These are phyloP conservation scores for Eleginops maclovinus DNA, from an alignment of 2,113 vertebrate species.

Conservation along the genomic window DNA sequence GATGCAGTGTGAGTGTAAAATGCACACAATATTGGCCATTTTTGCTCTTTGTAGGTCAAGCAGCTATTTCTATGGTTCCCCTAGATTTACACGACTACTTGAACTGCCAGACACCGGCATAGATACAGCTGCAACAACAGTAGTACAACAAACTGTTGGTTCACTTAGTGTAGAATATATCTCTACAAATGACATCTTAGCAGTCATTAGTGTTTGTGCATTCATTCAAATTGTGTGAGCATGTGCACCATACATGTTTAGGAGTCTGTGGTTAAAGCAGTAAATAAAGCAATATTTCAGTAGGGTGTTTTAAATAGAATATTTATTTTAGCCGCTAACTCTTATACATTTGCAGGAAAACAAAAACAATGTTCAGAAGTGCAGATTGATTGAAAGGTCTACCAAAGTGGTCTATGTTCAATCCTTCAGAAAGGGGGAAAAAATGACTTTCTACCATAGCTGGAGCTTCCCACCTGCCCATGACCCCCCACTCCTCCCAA, in stretches of 20 bases:
- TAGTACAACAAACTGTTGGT: not conserved
- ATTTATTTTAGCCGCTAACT: not conserved
- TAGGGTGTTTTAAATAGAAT: not conserved
- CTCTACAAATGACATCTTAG: not conserved
- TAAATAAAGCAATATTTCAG: not conserved
- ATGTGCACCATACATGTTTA: not conserved
- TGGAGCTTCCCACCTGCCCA: not conserved
- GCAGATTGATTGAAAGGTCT: not conserved
- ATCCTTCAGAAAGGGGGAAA: not conserved
- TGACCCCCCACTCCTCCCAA: not conserved
- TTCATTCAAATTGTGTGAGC: not conserved
- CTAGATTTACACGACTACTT: not conserved
- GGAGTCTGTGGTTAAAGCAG: not conserved
- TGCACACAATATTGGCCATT: constrained; percentile 14
- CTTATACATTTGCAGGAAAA: not conserved
- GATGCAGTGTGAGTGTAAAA: constrained; percentile 11
- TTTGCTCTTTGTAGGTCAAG: constrained; percentile 22
- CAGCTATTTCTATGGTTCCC: not conserved
- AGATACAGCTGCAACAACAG: constrained; percentile 4
- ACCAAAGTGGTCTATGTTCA: not conserved
- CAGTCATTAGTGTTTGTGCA: not conserved
- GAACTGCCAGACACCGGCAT: not conserved
- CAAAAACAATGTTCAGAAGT: not conserved
- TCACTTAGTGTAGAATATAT: not conserved
- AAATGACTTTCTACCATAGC: not conserved